Base-by-base conservation (phyloP, 2,888 invertebrate species). In the Drosophila demipolita region DNA sequence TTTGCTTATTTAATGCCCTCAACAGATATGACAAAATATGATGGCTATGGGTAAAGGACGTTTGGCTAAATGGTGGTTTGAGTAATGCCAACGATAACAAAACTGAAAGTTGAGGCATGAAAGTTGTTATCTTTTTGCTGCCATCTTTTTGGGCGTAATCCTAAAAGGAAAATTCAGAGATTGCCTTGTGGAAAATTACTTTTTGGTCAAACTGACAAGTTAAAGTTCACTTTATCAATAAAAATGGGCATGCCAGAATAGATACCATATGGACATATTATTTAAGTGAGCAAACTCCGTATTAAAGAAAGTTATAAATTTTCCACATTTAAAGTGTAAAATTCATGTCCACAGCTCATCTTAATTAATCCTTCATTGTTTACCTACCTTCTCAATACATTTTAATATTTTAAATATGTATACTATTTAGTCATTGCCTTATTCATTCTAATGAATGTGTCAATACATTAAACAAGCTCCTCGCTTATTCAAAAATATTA, bases 11-110 rank as follows among this genome's bases (percentile, higher is more conserved):
- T 77, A 77, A 72, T 78, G 68, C 60, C 42, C 35, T 60, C 67
- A 49, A 54, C 78, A 82, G 79, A 82, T 82, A 82, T 73, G 60
- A 53, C 62, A 53, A 78, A 82, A 78, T 78, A 78, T 76, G 75
- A 79, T 36, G 80, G 68, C 58, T 38, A 65, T 76, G 74, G 54
- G 54, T 49, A 64, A 59, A 50, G n/a, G 54, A 66, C 62, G 55
- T 65, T 53, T 12, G 55, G 26, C 35, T 38, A 42, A 58, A 54
- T 50, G 50, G 61, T 65, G 42, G 73, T 38, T 65, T 78, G 78
- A 78, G 82, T 78, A 78, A 78, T 78, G 57, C 29, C 68, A 59
- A 38, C 52, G 78, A 82, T 78, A 78, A 82, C 78, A 61, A 66
- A 78, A 49, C 67, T 65, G 59, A 52, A 66, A 78, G 55, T 65